Conservation (phyloP, 2,797 vertebrate genomes). For the Brachyrhaphis roseni region DNA sequence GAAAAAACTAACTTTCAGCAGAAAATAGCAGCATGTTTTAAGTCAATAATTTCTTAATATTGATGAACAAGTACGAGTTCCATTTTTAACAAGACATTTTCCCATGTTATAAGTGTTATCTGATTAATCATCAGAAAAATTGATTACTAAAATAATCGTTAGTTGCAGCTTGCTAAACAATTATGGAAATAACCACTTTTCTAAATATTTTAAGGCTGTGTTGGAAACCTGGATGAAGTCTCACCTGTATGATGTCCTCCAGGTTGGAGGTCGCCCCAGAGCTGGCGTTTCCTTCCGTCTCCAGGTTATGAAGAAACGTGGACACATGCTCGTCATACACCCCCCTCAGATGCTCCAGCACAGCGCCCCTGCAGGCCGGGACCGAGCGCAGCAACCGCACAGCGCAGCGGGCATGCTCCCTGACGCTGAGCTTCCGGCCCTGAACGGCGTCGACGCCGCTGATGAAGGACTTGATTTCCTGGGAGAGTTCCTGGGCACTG, state of each 20-base stretch:
- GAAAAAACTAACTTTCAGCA: too few species aligned
- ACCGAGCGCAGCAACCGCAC: conserved; percentile 89
- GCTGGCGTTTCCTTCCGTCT: conserved; percentile 77
- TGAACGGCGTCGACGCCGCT: conserved; percentile 86
- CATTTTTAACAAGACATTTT: too few species aligned
- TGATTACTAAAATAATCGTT: neutral
- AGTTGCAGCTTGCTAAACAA: neutral
- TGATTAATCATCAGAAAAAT: neutral
- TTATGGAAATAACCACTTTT: neutral
- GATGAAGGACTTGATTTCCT: conserved; percentile 95
- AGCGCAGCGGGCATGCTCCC: conserved; percentile 91
- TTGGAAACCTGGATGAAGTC: neutral
- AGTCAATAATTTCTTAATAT: too few species aligned
- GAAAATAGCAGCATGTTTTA: too few species aligned
- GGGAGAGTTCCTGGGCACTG: conserved; percentile 89
- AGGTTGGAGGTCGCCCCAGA: conserved; percentile 70
- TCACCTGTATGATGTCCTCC: conserved; percentile 82
- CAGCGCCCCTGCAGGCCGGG: conserved; percentile 88
- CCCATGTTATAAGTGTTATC: neutral
- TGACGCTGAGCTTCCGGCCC: conserved; percentile 88
- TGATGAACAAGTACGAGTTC: too few species aligned
- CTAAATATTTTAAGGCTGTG: neutral
- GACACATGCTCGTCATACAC: conserved; percentile 93
- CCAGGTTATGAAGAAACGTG: conserved; percentile 85
- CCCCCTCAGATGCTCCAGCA: conserved; percentile 89